phyloP scores from a whole-genome alignment of 2,113 vertebrate genomes.

The Neomonachus schauinslandi region DNA sequence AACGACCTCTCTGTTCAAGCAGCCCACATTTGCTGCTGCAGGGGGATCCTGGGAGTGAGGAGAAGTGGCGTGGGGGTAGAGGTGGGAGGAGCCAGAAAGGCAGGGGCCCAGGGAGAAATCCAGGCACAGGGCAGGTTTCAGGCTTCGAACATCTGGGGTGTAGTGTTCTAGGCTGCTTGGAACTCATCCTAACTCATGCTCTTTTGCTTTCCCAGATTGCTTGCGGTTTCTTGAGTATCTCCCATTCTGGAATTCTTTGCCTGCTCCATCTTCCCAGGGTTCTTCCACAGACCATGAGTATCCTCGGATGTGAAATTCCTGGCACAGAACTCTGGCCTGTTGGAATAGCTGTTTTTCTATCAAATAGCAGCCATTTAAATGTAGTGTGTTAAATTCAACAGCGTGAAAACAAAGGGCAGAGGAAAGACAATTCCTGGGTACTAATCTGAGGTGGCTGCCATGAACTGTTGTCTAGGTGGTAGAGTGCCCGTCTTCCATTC shows the following conservation, averaged over 20 bases:
- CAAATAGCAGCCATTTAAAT: not conserved
- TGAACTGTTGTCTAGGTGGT: not conserved
- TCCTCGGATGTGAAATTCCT: not conserved
- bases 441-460: not conserved
- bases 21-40: not conserved
- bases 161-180: not conserved
- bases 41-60: not conserved
- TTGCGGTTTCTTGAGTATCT: not conserved
- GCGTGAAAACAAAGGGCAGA: not conserved
- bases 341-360: slow-evolving; percentile 23
- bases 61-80: not conserved
- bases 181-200: not conserved
- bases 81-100: not conserved
- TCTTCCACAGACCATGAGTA: not conserved
- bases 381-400: not conserved
- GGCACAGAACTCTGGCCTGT: not conserved
- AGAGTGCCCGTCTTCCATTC: not conserved
- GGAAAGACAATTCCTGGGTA: not conserved
- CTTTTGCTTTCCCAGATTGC: not conserved
- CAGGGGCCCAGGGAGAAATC: not conserved
- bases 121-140: not conserved
- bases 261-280: not conserved
- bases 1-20: not conserved
- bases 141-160: not conserved
- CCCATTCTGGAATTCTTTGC: not conserved